Base-by-base conservation (phyloP, 2,888 invertebrate genomes). In the Hemicrepidius hirtus region DNA sequence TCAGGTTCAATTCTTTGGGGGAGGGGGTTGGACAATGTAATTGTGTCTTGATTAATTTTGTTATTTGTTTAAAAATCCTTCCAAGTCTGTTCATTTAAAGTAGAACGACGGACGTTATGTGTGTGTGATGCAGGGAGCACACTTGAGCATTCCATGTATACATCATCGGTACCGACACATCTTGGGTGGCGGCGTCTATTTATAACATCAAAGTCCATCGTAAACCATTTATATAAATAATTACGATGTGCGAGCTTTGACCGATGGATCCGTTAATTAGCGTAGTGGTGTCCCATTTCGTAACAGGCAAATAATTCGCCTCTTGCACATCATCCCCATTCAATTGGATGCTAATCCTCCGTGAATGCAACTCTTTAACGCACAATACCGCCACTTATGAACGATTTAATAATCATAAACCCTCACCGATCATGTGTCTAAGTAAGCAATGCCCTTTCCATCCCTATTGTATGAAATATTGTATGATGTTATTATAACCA, bases 211-310 rank as follows among this genome's bases (percentile, higher is more conserved):
- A 83, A 83, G 82, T 77, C 77, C 68, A 74, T 75, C 78, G 78
- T 81, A 79, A 80, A 79, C 79, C 80, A 80, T 82, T 82, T 81
- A 82, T 81, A 82, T 81, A 81, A 82, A 81, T 82, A 81, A 82
- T 82, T 82, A 79, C 82, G 77, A 74, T 71, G 76, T 74, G 75
- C 76, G 75, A 75, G 75, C 74, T 77, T 79, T 78, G 80, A 78
- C 78, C 79, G 80, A 82, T 80, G 80, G 80, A 68, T 65, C 63
- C 57, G 59, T 63, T 72, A 72, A 72, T 72, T 68, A 64, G 59
- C 49, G 68, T 55, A 59, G 49, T 32, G 46, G 71, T 66, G 57
- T 60, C 60, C 64, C 32, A 16, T 49, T 71, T 53, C 62, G 65
- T 55, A 69, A 55, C 53, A 49, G 64, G 64, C 40, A 64, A 57